Evolutionary conservation across 2,797 vertebrate genomes (phyloP), one percentile per base, ranked within the genome.

Genomic region (Phoeniculus purpureus): DNA sequence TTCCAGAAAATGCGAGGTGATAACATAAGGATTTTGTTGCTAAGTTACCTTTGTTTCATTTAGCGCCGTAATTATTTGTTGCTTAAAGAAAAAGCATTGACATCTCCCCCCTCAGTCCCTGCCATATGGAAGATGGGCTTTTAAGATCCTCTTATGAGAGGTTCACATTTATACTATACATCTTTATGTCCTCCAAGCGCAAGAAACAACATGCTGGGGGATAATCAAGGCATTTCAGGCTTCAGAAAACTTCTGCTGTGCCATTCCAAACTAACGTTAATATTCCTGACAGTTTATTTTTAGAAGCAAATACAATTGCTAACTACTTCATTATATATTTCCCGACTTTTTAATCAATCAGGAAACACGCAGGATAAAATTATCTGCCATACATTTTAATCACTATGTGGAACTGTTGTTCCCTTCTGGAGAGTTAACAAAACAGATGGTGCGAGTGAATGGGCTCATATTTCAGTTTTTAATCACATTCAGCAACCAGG

Each of bases 41-140:
- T 94, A 93, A 93, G 93, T 40, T 95, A 95, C 94, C 70, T 95
- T 96, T 95, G 88, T 93, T 92, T 94, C 86, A 94, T 89, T 95
- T 95, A 89, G 45, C 66, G 48, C 40, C 26, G 15, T 90, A 95
- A 95, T 90, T 92, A 94, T 91, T 94, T 89, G 80, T 89, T 93
- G 76, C 83, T 90, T 90, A 87, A 94, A 85, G 78, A 78, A 92
- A 91, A 92, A 73, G 23, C 84, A 92, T 20, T 94, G 88, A 92
- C 91, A 93, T n/a, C 94, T 95, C 83, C 59, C 70, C 48, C 55
- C 58, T 81, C 85, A 90, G 73, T 82, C 86, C 56, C 76, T 72
- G 76, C 91, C 94, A 93, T 95, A 94, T 81, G 90, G 91, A 94
- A 80, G 58, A 92, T 1, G 66, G 68, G 62, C 48, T 93, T 96